Base-by-base conservation (phyloP, 2,888 invertebrate genomes). In the Perdita meconis region DNA sequence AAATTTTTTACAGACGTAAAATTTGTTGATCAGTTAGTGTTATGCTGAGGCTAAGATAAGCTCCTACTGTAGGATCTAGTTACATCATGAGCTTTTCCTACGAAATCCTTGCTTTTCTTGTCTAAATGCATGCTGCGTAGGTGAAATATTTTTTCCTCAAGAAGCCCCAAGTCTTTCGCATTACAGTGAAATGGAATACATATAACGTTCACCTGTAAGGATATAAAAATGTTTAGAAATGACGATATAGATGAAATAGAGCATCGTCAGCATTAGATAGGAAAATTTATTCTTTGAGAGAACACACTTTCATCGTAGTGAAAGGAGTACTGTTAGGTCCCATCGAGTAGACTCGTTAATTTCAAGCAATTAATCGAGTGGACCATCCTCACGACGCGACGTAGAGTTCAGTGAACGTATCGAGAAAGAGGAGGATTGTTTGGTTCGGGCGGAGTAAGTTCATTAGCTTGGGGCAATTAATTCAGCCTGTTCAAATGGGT, bases 391-490 rank as follows among this genome's bases (percentile, higher is more conserved):
- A 3, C 8, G 57, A 36, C 47, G 59, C 71, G 22, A 5, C 19
- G 16, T n/a, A 13, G 47, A 38, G 61, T 67, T 51, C 67, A 30
- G 26, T 13, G 67, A 76, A 81, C 67, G 64, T 61, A 36, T 57
- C 53, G 47, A 51, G 67, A 26, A 65, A 66, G 34, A 56, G 55
- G 36, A 47, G 53, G n/a, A 68, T 70, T 75, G 56, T 75, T 60
- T 16, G 6, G 40, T 19, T 30, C 40, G 24, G 42, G 34, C 42
- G 63, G 30, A 77, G 42, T 55, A n/a, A 50, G 60, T 81, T 72
- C 65, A 68, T 80, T 78, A 71, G 56, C 51, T 78, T 50, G 50
- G 47, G 30, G 56, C 69, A 74, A 82, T 82, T 82, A 82, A 84
- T 74, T 71, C 56, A 34, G 51, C 40, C 42, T 24, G 57, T 59